phyloP scores from a whole-genome alignment of 2,888 invertebrate genomes.

The Aspidiotus destructor region DNA sequence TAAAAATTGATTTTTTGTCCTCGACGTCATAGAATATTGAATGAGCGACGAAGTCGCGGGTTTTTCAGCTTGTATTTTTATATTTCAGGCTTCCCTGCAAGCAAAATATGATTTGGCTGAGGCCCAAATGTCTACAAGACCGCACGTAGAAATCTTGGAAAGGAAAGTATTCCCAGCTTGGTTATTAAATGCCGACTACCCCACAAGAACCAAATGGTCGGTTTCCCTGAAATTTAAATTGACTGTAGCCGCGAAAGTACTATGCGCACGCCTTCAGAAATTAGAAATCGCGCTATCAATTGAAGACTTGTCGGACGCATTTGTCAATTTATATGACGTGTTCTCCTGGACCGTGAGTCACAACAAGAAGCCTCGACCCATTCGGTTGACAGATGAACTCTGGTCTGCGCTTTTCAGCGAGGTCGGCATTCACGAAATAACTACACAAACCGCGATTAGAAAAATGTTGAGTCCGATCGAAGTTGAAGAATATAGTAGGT shows the following conservation, averaged over 20 bases:
- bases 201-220: constrained; percentile 11
- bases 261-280: constrained; percentile 6
- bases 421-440: constrained; percentile 3
- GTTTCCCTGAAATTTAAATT: constrained; percentile 8
- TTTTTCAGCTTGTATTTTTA: too few species aligned
- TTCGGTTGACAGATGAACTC: constrained; percentile 8
- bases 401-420: constrained; percentile 9
- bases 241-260: constrained; percentile 11
- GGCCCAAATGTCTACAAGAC: background rate
- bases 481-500: constrained; percentile 10
- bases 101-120: constrained; percentile 1
- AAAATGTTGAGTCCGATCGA: constrained; percentile 7
- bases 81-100: constrained; percentile 3
- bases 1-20: too few species aligned
- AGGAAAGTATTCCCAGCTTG: constrained; percentile 9
- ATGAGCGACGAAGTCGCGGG: too few species aligned
- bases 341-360: constrained; percentile 7
- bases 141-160: background rate
- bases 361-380: constrained; percentile 6
- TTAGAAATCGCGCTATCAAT: constrained; percentile 3
- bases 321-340: constrained; percentile 7
- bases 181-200: background rate
- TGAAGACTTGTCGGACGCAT: constrained; percentile 10
- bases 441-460: constrained; percentile 4
- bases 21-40: too few species aligned